Percentiles rank a stretch among this genome's conserved stretches.
Evolutionary conservation across 2,113 vertebrate species (phyloP).

Genomic region (Nannospalax galili): DNA sequence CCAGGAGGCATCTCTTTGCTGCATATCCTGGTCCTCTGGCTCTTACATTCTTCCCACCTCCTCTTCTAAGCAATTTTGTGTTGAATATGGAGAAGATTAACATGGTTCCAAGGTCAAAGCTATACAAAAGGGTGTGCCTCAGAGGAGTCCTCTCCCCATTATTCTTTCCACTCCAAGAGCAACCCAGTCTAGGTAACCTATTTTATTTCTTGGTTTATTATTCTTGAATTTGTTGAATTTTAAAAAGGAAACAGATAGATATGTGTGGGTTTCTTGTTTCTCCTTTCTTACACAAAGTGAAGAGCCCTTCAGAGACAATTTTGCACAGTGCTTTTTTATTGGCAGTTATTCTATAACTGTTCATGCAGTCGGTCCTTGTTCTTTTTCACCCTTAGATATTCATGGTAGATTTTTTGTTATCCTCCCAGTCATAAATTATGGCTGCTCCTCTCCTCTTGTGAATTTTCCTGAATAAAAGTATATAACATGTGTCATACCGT

Average conservation of each 20-base stretch:
- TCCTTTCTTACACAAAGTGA: background rate
- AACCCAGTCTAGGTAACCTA: background rate
- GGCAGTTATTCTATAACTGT: background rate
- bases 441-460: background rate
- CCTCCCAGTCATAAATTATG: background rate
- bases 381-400: background rate
- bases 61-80: background rate
- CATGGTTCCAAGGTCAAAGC: slow-evolving; percentile 52
- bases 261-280: background rate
- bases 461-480: background rate
- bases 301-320: too few species aligned
- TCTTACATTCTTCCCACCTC: background rate
- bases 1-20: background rate
- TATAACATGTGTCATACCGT: background rate
- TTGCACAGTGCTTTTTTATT: background rate
- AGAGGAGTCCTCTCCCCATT: background rate
- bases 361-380: background rate
- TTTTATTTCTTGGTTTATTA: background rate
- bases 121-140: background rate
- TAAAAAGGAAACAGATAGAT: background rate
- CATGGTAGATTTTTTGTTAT: background rate
- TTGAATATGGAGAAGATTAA: slow-evolving; percentile 9
- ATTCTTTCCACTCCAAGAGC: background rate
- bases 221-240: background rate
- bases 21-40: background rate